Evolutionary conservation across 2,888 invertebrate genomes (phyloP).

Genomic region (Sceliomorpha sp.): DNA sequence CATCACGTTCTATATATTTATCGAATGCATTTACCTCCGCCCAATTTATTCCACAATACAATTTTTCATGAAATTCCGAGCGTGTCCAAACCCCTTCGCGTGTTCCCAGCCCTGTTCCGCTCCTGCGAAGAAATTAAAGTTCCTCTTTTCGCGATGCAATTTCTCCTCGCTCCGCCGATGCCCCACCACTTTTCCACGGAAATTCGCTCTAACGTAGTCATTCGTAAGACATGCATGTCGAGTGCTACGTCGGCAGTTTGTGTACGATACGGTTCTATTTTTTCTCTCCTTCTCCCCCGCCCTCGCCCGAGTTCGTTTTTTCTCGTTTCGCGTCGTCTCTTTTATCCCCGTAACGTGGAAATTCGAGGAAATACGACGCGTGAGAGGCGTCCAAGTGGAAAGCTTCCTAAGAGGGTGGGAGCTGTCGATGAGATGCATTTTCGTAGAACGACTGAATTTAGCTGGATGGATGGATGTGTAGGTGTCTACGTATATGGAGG

Average conservation of each 20-base stretch:
- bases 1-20: background rate
- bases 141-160: conserved; percentile 6
- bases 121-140: conserved; percentile 44
- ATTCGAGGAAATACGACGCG: conserved; percentile 49
- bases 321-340: background rate
- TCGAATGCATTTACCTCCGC: background rate
- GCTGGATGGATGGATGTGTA: conserved; percentile 27
- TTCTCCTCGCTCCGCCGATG: conserved; percentile 6
- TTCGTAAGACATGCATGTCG: conserved; percentile 58
- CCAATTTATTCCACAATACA: conserved; percentile 21
- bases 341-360: conserved; percentile 47
- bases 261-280: conserved; percentile 22
- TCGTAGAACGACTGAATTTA: conserved; percentile 51
- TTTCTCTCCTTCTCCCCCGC: conserved; percentile 3
- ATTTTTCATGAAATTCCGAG: conserved; percentile 19
- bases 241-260: conserved; percentile 7
- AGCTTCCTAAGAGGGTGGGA: conserved; percentile 45
- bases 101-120: conserved; percentile 11
- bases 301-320: background rate
- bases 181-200: conserved; percentile 39
- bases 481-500: too few relatives aligned
- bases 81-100: background rate
- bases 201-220: conserved; percentile 56
- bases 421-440: conserved; percentile 71
- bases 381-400: conserved; percentile 63